Evolutionary conservation across 2,888 invertebrate species (phyloP), one percentile per base, ranked within the genome.

Genomic region (Melipona bicolor): DNA sequence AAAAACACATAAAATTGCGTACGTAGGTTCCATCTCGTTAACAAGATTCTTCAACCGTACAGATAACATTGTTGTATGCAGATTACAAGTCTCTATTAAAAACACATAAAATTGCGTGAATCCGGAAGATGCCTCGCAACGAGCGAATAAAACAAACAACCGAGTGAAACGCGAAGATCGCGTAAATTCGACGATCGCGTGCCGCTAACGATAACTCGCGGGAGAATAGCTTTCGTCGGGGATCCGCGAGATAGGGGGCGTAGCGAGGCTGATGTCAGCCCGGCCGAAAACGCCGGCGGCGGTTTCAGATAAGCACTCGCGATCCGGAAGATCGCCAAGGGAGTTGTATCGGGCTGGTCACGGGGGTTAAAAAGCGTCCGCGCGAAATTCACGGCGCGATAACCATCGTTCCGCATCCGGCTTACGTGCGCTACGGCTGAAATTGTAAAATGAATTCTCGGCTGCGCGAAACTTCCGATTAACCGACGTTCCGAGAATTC

Each of bases 361-460:
- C 15, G 24, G 54, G 52, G 32, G 21, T 64, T 72, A 83, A 77
- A 83, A 83, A 83, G 62, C 71, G 68, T 49, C 71, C 68, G 27
- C 61, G 56, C 67, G 84, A 70, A 71, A 82, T 80, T 80, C 81
- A 77, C 71, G 32, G 43, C 62, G 59, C 43, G 85, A 87, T 77
- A 71, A 81, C 72, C 75, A 77, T 79, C 81, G 65, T 32, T 17
- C n/a, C 36, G 77, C 50, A 69, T 85, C 77, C 71, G 73, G 76
- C 73, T 79, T 50, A 68, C 71, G 68, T 62, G 65, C 36, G 32
- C 36, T 54, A 49, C 27, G 65, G 52, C n/a, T 71, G 83, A 77
- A 82, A 85, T 83, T 77, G 74, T 71, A 74, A 86, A 88, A 88
- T 83, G 78, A 77, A 85, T 88, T 88, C 79, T 75, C 71, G 49